These are phyloP conservation scores for Panthera tigris DNA, from an alignment of 2,113 vertebrate genomes.

Conservation along the genomic window DNA sequence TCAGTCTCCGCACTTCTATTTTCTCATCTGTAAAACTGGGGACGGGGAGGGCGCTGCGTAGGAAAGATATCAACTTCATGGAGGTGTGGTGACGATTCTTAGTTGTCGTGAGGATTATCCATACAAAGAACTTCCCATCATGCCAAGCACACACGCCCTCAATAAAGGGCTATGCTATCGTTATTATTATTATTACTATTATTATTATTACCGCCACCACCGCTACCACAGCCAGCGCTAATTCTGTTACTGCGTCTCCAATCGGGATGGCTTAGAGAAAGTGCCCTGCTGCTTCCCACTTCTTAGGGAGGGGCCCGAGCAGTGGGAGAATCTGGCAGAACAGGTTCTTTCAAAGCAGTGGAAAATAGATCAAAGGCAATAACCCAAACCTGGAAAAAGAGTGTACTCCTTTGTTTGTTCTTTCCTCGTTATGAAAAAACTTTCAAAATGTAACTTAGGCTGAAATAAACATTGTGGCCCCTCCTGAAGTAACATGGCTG, in stretches of 20 bases:
- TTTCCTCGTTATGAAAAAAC: neutral
- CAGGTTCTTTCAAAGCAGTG: slow-evolving; percentile 59
- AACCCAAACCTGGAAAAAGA: slow-evolving; percentile 50
- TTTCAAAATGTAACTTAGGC: neutral
- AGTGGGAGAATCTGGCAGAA: slow-evolving; percentile 62
- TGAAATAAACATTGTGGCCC: neutral
- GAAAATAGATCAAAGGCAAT: slow-evolving; percentile 63
- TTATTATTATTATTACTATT: fast-evolving
- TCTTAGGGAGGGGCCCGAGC: neutral
- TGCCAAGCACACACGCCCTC: neutral
- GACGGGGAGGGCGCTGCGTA: too few relatives aligned
- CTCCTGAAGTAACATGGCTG: neutral
- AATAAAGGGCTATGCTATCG: neutral
- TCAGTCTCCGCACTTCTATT: neutral
- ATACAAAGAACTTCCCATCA: neutral
- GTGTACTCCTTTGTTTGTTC: slow-evolving; percentile 54
- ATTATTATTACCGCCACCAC: fast-evolving
- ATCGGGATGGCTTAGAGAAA: neutral
- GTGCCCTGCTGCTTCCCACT: neutral
- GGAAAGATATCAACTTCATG: neutral
- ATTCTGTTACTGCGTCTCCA: neutral
- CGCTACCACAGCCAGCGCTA: neutral
- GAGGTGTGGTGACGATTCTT: neutral
- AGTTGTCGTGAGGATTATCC: neutral
- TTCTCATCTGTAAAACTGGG: neutral